Base-by-base conservation (phyloP, 2,888 invertebrate genomes). In the Drosophila leonis region DNA sequence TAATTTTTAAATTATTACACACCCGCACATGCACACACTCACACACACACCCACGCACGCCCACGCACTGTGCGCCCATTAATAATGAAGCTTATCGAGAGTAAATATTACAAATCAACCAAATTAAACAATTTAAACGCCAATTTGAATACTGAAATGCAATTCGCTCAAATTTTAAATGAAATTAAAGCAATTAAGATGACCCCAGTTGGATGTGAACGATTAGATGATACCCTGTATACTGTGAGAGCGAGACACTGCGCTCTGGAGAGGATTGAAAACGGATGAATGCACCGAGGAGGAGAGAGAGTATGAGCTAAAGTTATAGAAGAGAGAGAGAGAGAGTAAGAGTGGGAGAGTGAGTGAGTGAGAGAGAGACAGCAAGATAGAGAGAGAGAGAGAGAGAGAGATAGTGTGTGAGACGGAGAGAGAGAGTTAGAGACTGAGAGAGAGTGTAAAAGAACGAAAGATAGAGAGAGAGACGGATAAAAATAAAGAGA, bases 61-160 rank as follows among this genome's bases (percentile, higher is more conserved):
- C 18, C 15, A 54, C 18, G 41, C 35, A 54, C 15, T 10, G 18
- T 6, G 12, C 24, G 46, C 24, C 29, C 49, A 39, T 49, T 64
- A 60, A 75, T 49, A 65, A 67, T 67, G 67, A 57, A 51, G 62
- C 72, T 63, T 65, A 76, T 77, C 77, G 65, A 68, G 65, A 35
- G 65, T 56, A 72, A 79, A 71, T 71, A 75, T 72, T 59, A 72
- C 71, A 75, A 78, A 75, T 78, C 65, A 72, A 64, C 57, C 64
- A 46, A 78, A 74, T 75, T 64, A 57, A 52, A 57, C 46, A 74
- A 63, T 68, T 46, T 67, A 77, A 64, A 51, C 49, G 48, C 31
- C 46, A 55, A 61, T 60, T 73, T 41, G 60, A 63, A 63, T 31
- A 18, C 29, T 37, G 61, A 54, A 63, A 27, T 62, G 15, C 39